Base-by-base conservation (phyloP, 2,113 vertebrate genomes). In the Ceratotherium simum region DNA sequence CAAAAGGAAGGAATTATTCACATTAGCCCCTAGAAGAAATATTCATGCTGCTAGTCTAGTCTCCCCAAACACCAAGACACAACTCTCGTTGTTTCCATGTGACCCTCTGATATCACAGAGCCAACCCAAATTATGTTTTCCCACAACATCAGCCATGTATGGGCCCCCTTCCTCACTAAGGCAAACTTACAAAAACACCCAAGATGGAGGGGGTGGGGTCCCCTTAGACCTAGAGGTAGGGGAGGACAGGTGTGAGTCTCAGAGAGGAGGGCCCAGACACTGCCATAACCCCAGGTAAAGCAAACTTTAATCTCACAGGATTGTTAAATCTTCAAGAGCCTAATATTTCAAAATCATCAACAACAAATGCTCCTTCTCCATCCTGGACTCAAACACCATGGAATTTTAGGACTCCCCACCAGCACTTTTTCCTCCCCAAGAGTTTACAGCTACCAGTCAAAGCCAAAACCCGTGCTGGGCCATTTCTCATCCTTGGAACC, bases 301-400 rank as follows among this genome's bases (percentile, higher is more conserved):
- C 23, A 93, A 88, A 78, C 62, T 48, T 48, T 39, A 81, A 67
- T 85, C 25, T 51, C 9, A 20, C 5, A 25, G 25, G 29, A 48
- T 2, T 56, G 3, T 72, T 87, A 79, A 90, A 70, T 54, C 42
- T 27, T 60, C 11, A 92, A 75, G 72, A 97, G 10, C 4, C 70
- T 84, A 70, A 39, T 31, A 75, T 84, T 95, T 96, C 75, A 94
- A 87, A 95, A 58, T 76, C 7, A 51, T 89, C 58, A 80, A 67
- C 48, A 93, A 54, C 54, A 76, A 88, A 56, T 29, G 23, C 12
- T 95, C 54, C 42, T 86, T 93, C 31, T 79, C 36, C 33, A 70
- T 79, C 12, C 39, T 18, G 8, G 21, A 88, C 18, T 92, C 75
- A 90, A 42, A 94, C 33, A 39, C 3, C 18, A 27, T 27, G 23